Percentiles rank a stretch among this genome's conserved stretches.
These are phyloP conservation scores for Rhinolophus ferrumequinum DNA, from an alignment of 2,113 vertebrate species.

Conservation along the genomic window DNA sequence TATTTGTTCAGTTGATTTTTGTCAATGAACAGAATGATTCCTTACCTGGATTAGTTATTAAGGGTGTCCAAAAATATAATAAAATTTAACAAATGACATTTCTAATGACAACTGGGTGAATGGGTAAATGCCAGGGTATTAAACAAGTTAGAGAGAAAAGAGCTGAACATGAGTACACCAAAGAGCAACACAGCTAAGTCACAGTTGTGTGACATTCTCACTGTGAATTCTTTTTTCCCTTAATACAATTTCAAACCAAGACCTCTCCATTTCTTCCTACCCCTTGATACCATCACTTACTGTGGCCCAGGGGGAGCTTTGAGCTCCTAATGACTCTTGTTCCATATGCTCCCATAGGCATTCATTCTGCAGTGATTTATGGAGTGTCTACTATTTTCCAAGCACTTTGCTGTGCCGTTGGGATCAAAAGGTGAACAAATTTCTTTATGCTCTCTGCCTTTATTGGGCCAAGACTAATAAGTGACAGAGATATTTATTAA, in stretches of 20 bases:
- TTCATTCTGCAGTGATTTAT: background rate
- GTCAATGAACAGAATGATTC: background rate
- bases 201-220: background rate
- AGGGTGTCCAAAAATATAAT: background rate
- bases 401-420: background rate
- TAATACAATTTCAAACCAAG: background rate
- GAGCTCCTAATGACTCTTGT: background rate
- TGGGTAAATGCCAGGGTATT: background rate
- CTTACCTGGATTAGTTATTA: background rate
- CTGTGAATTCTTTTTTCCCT: background rate
- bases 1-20: background rate
- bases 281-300: background rate
- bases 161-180: background rate
- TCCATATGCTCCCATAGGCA: background rate
- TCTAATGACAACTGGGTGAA: background rate
- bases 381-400: background rate
- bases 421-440: background rate
- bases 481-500: background rate
- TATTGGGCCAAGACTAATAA: background rate
- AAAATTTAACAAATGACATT: background rate
- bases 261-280: background rate
- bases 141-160: background rate
- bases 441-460: background rate
- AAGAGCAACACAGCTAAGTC: background rate
- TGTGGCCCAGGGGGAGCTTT: background rate